Evolutionary conservation across 2,113 vertebrate species (phyloP).

Genomic region (Rana temporaria): DNA sequence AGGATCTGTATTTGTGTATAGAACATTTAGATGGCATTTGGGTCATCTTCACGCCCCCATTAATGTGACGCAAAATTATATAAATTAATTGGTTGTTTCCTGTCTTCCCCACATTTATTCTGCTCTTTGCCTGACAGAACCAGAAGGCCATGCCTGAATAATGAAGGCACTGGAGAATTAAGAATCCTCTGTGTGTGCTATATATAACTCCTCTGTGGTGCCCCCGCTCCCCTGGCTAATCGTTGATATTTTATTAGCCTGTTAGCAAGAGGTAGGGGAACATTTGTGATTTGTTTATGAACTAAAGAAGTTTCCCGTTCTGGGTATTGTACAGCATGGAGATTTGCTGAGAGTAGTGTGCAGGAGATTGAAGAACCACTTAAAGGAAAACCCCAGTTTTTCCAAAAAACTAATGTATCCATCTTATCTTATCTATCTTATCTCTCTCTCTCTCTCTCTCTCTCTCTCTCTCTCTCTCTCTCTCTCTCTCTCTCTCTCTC

Average conservation of each 20-base stretch:
- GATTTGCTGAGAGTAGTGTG: too few species aligned
- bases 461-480: too few species aligned
- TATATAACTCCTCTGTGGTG: constrained; percentile 43
- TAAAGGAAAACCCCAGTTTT: too few species aligned
- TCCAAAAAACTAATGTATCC: too few species aligned
- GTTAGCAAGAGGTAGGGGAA: not conserved
- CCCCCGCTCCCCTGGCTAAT: constrained; percentile 15
- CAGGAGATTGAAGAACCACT: too few species aligned
- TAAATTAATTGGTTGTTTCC: not conserved
- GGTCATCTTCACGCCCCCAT: too few species aligned
- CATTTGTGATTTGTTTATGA: not conserved
- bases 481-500: too few species aligned
- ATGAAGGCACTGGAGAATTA: constrained; percentile 39
- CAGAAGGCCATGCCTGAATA: constrained; percentile 33
- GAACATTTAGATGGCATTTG: too few species aligned
- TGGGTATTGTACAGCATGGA: not conserved
- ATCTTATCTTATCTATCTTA: too few species aligned
- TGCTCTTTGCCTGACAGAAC: constrained; percentile 17
- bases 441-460: too few species aligned
- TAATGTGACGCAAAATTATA: not conserved
- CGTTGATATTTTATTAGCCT: constrained; percentile 47
- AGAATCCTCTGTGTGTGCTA: constrained; percentile 6
- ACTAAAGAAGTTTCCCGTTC: not conserved
- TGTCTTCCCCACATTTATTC: constrained; percentile 1
- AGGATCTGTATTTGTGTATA: too few species aligned